Conservation (phyloP, 2,113 vertebrate species). For the Hippocampus comes region DNA sequence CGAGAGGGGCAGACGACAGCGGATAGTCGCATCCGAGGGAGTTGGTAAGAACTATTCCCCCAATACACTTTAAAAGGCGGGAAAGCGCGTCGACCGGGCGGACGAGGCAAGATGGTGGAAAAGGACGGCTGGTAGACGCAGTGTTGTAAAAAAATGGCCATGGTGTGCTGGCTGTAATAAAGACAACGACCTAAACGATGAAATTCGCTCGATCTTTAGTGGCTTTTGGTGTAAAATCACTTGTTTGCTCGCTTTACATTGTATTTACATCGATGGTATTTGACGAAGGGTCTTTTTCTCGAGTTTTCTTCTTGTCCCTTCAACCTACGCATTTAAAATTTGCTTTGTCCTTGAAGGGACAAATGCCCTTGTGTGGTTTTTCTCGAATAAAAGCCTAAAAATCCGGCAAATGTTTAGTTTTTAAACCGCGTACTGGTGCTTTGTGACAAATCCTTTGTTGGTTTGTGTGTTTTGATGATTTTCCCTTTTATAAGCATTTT, state of each 20-base stretch:
- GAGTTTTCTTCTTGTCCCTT: constrained; percentile 51
- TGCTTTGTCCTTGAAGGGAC: constrained; percentile 81
- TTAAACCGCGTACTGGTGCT: constrained; percentile 9
- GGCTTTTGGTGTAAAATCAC: constrained; percentile 16
- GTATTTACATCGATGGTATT: constrained; percentile 20
- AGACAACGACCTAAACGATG: constrained; percentile 14
- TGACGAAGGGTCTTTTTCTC: constrained; percentile 30
- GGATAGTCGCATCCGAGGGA: constrained; percentile 28
- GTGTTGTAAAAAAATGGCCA: constrained; percentile 77
- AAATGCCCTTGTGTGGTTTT: constrained; percentile 69
- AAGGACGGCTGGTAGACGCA: constrained; percentile 63
- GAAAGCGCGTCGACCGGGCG: constrained; percentile 26
- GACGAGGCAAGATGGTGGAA: constrained; percentile 75
- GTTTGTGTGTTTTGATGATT: constrained; percentile 42
- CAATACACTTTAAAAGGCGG: constrained; percentile 25
- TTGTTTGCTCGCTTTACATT: constrained; percentile 29
- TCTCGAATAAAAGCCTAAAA: constrained; percentile 44
- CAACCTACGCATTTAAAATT: constrained; percentile 78
- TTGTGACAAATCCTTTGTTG: constrained; percentile 13
- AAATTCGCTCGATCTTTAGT: not conserved
- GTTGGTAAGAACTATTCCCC: constrained; percentile 67
- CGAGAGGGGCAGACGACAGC: constrained; percentile 32
- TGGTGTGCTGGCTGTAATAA: constrained; percentile 58
- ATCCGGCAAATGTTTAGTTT: constrained; percentile 20
- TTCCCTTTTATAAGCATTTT: constrained; percentile 38